phyloP scores from a whole-genome alignment of 2,888 invertebrate genomes.

The Dasysyrphus tricinctus region DNA sequence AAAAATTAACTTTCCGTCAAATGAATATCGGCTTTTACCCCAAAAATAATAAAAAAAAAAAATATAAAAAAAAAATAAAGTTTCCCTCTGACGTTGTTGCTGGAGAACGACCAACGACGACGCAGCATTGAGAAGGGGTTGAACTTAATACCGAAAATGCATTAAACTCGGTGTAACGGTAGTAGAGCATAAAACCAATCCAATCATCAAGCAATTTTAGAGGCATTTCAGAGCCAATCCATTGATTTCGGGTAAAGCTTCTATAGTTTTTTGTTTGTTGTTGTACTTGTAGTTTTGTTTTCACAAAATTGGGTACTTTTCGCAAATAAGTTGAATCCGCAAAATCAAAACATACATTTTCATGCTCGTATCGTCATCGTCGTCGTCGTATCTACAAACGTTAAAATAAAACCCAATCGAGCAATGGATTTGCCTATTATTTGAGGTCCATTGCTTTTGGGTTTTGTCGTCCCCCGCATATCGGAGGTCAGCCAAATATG shows the following conservation, averaged over 20 bases:
- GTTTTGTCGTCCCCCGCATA: conserved; percentile 12
- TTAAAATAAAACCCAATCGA: conserved; percentile 67
- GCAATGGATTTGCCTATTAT: conserved; percentile 57
- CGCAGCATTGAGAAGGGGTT: not conserved
- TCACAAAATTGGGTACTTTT: conserved; percentile 50
- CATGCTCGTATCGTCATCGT: not conserved
- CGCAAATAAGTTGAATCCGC: conserved; percentile 50
- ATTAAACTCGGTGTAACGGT: conserved; percentile 24
- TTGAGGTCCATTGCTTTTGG: conserved; percentile 62
- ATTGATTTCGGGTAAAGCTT: conserved; percentile 48
- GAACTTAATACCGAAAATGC: conserved; percentile 22
- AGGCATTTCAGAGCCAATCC: conserved; percentile 32
- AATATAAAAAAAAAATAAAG: not conserved
- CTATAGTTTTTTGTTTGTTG: not conserved
- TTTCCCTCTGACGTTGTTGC: conserved; percentile 27
- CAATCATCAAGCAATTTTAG: conserved; percentile 45
- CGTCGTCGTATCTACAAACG: not conserved
- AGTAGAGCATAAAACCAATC: conserved; percentile 45
- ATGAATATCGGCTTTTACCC: conserved; percentile 52
- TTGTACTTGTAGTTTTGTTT: conserved; percentile 28
- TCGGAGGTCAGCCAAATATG: conserved; percentile 60
- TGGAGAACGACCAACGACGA: not conserved
- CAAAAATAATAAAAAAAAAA: conserved; percentile 7
- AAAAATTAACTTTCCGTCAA: conserved; percentile 69
- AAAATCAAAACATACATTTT: conserved; percentile 55